Evolutionary conservation across 2,113 vertebrate genomes (phyloP).

Genomic region (Triplophysa siluroides): DNA sequence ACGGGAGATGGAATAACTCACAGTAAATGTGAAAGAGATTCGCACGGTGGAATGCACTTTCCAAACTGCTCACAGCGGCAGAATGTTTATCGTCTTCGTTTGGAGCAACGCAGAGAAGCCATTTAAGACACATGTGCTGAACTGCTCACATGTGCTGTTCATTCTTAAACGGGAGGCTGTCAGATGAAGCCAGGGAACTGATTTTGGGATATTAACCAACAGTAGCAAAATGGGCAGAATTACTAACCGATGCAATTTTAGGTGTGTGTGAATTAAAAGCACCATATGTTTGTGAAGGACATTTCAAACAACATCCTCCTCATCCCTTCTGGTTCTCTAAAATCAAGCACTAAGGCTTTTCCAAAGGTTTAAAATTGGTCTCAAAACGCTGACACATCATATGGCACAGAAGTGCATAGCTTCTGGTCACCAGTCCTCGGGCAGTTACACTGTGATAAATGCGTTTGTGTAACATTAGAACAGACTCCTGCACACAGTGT

Average conservation of each 20-base stretch:
- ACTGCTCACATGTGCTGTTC: background rate
- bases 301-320: background rate
- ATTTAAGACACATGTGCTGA: background rate
- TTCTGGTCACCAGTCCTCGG: background rate
- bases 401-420: background rate
- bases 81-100: background rate
- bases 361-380: background rate
- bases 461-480: background rate
- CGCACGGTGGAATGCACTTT: background rate
- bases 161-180: background rate
- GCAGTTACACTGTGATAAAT: background rate
- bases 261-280: too few species aligned
- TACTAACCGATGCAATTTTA: background rate
- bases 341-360: background rate
- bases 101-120: background rate
- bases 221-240: background rate
- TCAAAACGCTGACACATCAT: background rate
- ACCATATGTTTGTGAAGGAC: too few species aligned
- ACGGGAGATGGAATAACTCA: background rate
- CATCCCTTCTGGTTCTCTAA: background rate
- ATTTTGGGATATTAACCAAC: background rate
- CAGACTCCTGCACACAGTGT: background rate
- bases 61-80: background rate
- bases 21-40: background rate
- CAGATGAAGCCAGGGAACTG: background rate